These are phyloP conservation scores for Tortricodes alternella DNA, from an alignment of 2,888 invertebrate species.

Conservation along the genomic window DNA sequence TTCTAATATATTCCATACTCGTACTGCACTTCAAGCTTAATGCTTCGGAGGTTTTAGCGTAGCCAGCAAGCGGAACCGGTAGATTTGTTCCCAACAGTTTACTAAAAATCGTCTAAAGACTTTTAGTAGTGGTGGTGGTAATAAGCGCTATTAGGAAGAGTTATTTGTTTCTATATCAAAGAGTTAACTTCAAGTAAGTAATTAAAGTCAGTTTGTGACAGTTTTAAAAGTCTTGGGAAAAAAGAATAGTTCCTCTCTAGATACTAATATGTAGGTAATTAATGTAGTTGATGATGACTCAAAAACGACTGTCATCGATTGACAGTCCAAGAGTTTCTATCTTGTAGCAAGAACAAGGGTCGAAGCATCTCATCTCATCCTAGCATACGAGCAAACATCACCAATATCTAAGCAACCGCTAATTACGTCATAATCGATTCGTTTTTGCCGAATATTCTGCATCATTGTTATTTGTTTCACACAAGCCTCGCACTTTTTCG, in stretches of 20 bases:
- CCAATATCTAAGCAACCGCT: slow-evolving; percentile 8
- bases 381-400: neutral
- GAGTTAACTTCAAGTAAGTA: too few species aligned
- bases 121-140: neutral
- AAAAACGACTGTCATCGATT: neutral
- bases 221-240: neutral
- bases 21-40: slow-evolving; percentile 15
- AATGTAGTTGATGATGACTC: too few species aligned
- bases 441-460: slow-evolving; percentile 37
- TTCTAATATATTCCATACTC: neutral
- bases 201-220: neutral
- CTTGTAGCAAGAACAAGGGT: neutral
- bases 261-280: too few species aligned
- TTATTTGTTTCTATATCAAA: too few species aligned
- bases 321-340: neutral
- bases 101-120: neutral
- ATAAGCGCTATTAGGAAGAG: neutral
- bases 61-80: neutral
- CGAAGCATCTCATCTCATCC: neutral
- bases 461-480: slow-evolving; percentile 39
- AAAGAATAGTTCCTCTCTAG: too few species aligned
- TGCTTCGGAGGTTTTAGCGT: slow-evolving; percentile 21
- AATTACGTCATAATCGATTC: slow-evolving; percentile 33
- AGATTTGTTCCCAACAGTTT: neutral
- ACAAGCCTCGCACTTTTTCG: slow-evolving; percentile 45